Evolutionary conservation across 2,888 invertebrate species (phyloP), one percentile per base, ranked within the genome.

Genomic region (Desoria tigrina): DNA sequence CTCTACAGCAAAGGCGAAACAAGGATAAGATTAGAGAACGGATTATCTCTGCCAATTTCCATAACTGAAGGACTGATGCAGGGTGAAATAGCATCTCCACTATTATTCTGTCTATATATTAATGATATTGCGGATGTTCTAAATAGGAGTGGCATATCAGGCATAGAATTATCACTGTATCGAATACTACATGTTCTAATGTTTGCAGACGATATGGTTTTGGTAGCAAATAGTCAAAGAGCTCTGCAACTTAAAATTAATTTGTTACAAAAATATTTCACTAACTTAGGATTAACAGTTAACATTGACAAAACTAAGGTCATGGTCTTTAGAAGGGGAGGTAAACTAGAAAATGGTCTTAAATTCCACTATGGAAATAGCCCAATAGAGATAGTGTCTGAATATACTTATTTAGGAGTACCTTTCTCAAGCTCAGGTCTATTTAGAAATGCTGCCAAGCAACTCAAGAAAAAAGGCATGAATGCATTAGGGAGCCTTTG

Each of bases 51-150:
- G 18, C 7, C n/a, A 7, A 49, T 49, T 11, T 7, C n/a, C 9
- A 21, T 49, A 11, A 49, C 49, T 9, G 18, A 76, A 89, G 94
- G 89, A 89, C 89, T 0, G 84, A 84, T 77, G 90, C 91, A 49
- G 18, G 49, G 49, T 7, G 49, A 49, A 18, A 18, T 18, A 21
- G 18, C 18, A 7, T 18, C 18, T 18, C 21, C 49, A 11, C n/a
- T 49, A 7, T 18, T 18, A 18, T 49, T 49, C 21, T 11, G 49
- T 18, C 21, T 49, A 7, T 49, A 49, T 21, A 49, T 49, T 21
- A 7, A 49, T 11, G 49, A 49, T 49, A 49, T 49, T 49, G 60
- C 18, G 6, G 58, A 58, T 42, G 27, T 42, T 6, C 21, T 58
- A 9, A 9, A 26, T 11, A 53, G 24, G 9, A 53, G 42, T 23